Percentiles rank a stretch among this genome's conserved stretches.
phyloP scores from a whole-genome alignment of 2,797 vertebrate genomes.

The Phaenicophaeus curvirostris region DNA sequence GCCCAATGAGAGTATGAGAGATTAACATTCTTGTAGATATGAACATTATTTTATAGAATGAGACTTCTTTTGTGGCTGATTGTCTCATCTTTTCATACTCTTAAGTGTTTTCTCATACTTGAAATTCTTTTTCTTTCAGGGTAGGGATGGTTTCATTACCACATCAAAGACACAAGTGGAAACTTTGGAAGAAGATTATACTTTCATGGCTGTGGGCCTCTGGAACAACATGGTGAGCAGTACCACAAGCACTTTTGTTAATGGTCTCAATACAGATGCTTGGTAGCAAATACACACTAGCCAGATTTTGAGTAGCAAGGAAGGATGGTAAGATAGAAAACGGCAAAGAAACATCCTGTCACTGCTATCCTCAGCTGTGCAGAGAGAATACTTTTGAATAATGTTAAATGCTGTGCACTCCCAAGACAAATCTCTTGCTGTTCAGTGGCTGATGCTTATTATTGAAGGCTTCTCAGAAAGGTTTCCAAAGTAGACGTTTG shows the following conservation, averaged over 20 bases:
- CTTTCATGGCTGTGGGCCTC: slow-evolving; percentile 47
- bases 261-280: accelerated
- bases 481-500: neutral
- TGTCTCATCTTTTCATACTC: neutral
- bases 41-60: neutral
- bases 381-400: neutral
- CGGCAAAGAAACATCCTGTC: neutral
- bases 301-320: neutral
- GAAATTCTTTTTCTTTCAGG: slow-evolving; percentile 53
- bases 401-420: neutral
- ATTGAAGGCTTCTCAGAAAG: neutral
- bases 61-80: neutral
- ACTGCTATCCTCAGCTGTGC: neutral
- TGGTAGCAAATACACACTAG: neutral
- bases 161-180: neutral
- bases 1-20: neutral
- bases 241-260: neutral
- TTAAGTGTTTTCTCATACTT: neutral
- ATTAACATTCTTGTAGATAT: neutral
- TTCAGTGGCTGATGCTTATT: neutral
- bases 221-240: slow-evolving; percentile 76
- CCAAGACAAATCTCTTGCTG: neutral
- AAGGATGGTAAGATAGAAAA: neutral
- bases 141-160: neutral
- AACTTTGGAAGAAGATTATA: neutral